Evolutionary conservation across 2,888 invertebrate genomes (phyloP), one percentile per base, ranked within the genome.

Genomic region (Corythucha ciliata): DNA sequence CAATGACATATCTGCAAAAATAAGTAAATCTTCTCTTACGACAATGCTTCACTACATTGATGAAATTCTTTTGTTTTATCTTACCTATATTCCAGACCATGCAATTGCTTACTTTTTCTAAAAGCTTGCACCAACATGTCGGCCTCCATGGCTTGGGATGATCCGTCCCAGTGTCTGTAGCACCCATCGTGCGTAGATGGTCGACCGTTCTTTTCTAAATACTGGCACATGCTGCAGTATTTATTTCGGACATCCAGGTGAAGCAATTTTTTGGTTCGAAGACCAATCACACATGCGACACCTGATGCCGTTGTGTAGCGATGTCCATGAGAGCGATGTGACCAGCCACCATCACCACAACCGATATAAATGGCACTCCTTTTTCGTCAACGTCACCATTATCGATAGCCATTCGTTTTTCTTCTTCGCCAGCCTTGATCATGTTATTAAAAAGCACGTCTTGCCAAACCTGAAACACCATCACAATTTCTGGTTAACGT

Each of bases 1-100:
- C 65, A 10, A 67, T 59, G 29, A 66, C 63, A 67, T 56, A 65
- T 62, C 16, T 58, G n/a, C n/a, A n/a, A n/a, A n/a, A n/a, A n/a
- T n/a, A n/a, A n/a, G n/a, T n/a, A n/a, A n/a, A n/a, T n/a, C n/a
- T n/a, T n/a, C n/a, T n/a, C n/a, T n/a, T n/a, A n/a, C n/a, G n/a
- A n/a, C n/a, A n/a, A n/a, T n/a, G 29, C 12, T 29, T 29, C 12
- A 29, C 29, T 29, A 10, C 10, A 8, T 10, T 29, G 12, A 29
- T 10, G 10, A 29, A 29, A 29, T 29, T 29, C 12, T 29, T n/a
- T n/a, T n/a, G n/a, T 12, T 29, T 10, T 10, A 29, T 29, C 12
- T 7, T 1, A n/a, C 3, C 26, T 4, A 14, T 45, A 45, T 12
- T 45, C 33, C 12, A 45, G 3, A 2, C 45, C 45, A 45, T 45